These are phyloP conservation scores for Yponomeuta sedellus DNA, from an alignment of 2,888 invertebrate species.

Conservation along the genomic window DNA sequence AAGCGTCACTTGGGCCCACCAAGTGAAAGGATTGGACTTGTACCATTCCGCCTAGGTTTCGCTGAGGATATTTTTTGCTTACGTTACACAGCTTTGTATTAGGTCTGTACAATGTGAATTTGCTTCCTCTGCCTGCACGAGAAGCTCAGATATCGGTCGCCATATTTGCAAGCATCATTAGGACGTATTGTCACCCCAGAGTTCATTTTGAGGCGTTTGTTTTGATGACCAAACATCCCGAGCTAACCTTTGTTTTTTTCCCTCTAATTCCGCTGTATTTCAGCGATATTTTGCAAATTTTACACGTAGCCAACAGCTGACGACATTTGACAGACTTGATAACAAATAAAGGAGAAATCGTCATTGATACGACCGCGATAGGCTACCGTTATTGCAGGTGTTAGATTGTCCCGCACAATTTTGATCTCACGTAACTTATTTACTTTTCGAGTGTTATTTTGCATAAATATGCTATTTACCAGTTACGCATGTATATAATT, in stretches of 20 bases:
- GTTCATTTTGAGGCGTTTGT: constrained; percentile 56
- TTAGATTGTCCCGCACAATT: constrained; percentile 42
- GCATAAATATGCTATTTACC: neutral
- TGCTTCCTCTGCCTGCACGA: constrained; percentile 60
- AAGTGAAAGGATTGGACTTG: constrained; percentile 12
- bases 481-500: neutral
- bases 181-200: constrained; percentile 64
- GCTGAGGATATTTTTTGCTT: constrained; percentile 69
- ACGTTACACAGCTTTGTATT: constrained; percentile 71
- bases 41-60: constrained; percentile 32
- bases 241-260: constrained; percentile 39
- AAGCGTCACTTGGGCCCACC: constrained; percentile 22
- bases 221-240: constrained; percentile 41
- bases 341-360: constrained; percentile 54
- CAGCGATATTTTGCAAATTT: constrained; percentile 16
- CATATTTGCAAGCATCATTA: constrained; percentile 75
- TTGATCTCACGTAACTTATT: constrained; percentile 50
- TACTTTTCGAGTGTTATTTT: neutral
- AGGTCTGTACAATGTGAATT: constrained; percentile 69
- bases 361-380: constrained; percentile 66
- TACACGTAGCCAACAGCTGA: constrained; percentile 40
- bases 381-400: constrained; percentile 45
- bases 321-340: constrained; percentile 43
- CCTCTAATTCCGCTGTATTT: constrained; percentile 29
- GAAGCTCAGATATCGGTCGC: constrained; percentile 76